Base-by-base conservation (phyloP, 2,888 invertebrate genomes). In the Clostera curtula region DNA sequence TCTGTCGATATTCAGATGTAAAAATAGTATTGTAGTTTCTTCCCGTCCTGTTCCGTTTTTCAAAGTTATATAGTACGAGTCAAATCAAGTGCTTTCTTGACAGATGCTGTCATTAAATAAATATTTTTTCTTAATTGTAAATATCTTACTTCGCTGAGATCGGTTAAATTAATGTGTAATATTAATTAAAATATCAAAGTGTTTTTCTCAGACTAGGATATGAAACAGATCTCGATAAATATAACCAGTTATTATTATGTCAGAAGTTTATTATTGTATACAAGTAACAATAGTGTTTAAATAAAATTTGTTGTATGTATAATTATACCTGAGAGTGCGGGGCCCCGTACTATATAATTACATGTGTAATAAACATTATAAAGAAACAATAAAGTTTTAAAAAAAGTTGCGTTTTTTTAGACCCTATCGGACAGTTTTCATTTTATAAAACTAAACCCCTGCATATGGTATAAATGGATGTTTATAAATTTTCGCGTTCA, bases 371-470 rank as follows among this genome's bases (percentile, higher is more conserved):
- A 69, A 79, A 76, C 71, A 80, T 79, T 79, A 79, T 76, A 72
- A 80, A 73, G 69, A 80, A 75, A 77, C 68, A 80, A 79, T 80
- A 82, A 82, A 82, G 75, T 79, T 80, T 73, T 65, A 70, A 80
- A 74, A 76, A 73, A 66, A 67, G 38, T 65, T 66, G 67, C 45
- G 28, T 50, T 54, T 49, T 4, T 5, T 24, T 9, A n/a, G n/a
- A n/a, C n/a, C n/a, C n/a, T n/a, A n/a, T n/a, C n/a, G n/a, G n/a
- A n/a, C n/a, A n/a, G n/a, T n/a, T n/a, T n/a, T n/a, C n/a, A n/a
- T n/a, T n/a, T n/a, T n/a, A n/a, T n/a, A n/a, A n/a, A n/a, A n/a
- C n/a, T n/a, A n/a, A n/a, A n/a, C n/a, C n/a, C n/a, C n/a, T n/a
- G n/a, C n/a, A n/a, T n/a, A n/a, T n/a, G n/a, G n/a, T n/a, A n/a